phyloP scores from a whole-genome alignment of 2,113 vertebrate species.

The Tragelaphus imberbis region DNA sequence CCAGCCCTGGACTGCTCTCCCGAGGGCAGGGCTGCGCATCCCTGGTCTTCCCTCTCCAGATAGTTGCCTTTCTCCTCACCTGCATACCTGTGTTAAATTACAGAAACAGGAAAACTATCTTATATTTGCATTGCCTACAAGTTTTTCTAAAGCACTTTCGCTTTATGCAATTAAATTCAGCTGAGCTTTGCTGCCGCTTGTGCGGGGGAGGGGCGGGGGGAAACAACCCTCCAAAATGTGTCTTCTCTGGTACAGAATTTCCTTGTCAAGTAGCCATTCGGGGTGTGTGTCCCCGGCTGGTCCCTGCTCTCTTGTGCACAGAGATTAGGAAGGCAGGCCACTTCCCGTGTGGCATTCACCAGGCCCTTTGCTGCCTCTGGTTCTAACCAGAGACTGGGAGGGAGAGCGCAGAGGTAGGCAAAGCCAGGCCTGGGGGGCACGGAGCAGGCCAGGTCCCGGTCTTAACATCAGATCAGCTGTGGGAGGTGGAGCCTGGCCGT shows the following conservation, averaged over 20 bases:
- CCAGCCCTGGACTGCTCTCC: neutral
- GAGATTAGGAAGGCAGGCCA: neutral
- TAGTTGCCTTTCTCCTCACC: neutral
- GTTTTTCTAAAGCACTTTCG: neutral
- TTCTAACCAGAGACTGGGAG: neutral
- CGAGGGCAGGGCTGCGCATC: neutral
- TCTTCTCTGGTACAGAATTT: neutral
- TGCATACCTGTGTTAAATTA: neutral
- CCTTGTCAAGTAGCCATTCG: neutral
- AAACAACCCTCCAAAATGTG: neutral
- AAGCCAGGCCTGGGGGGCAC: no score
- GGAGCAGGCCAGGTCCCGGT: neutral
- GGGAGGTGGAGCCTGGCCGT: neutral
- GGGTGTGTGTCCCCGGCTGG: neutral
- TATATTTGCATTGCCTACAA: neutral
- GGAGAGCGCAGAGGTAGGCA: neutral
- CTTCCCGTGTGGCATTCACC: neutral
- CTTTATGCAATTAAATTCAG: neutral
- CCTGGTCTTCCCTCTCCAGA: neutral
- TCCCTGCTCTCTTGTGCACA: neutral
- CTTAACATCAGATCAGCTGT: neutral
- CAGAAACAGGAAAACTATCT: neutral
- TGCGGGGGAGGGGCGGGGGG: rapidly evolving
- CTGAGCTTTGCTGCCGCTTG: neutral
- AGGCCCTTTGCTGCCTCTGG: neutral